These are phyloP conservation scores for Xiphorhynchus erythropygius DNA, from an alignment of 2,797 vertebrate genomes.

Conservation along the genomic window DNA sequence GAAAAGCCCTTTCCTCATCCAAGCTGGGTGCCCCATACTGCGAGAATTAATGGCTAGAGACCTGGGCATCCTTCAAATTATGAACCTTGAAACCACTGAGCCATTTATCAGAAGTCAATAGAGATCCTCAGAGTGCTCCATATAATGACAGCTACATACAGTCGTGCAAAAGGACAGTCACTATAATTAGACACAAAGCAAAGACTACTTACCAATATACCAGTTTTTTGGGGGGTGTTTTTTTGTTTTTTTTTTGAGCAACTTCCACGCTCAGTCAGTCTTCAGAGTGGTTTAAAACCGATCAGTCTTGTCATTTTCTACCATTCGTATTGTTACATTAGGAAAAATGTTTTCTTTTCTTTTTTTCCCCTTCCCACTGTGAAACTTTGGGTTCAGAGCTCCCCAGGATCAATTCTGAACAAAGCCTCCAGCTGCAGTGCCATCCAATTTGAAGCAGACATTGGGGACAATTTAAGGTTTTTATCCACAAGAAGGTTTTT, in stretches of 20 bases:
- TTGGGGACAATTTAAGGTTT: constrained; percentile 99
- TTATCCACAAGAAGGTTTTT: constrained; percentile 99
- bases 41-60: constrained; percentile 84
- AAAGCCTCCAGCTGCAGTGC: constrained; percentile 99
- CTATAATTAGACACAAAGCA: constrained; percentile 88
- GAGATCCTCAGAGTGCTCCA: constrained; percentile 82
- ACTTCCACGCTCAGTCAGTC: constrained; percentile 84
- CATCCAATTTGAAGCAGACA: constrained; percentile 99
- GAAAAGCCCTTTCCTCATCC: constrained; percentile 78
- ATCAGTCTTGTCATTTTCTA: constrained; percentile 96
- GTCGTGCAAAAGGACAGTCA: constrained; percentile 86
- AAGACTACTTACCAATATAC: constrained; percentile 93
- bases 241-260: constrained; percentile 81
- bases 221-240: constrained; percentile 75
- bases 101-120: constrained; percentile 87
- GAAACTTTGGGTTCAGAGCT: constrained; percentile 97
- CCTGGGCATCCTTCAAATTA: constrained; percentile 84
- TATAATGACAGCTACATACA: constrained; percentile 86
- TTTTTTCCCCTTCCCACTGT: constrained; percentile 91
- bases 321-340: constrained; percentile 97
- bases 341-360: constrained; percentile 96
- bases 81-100: constrained; percentile 85
- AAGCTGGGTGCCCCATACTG: constrained; percentile 82
- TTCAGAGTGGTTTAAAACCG: constrained; percentile 92
- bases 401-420: constrained; percentile 98